Evolutionary conservation across 2,888 invertebrate genomes (phyloP).

Genomic region (Drosophila koepferae): DNA sequence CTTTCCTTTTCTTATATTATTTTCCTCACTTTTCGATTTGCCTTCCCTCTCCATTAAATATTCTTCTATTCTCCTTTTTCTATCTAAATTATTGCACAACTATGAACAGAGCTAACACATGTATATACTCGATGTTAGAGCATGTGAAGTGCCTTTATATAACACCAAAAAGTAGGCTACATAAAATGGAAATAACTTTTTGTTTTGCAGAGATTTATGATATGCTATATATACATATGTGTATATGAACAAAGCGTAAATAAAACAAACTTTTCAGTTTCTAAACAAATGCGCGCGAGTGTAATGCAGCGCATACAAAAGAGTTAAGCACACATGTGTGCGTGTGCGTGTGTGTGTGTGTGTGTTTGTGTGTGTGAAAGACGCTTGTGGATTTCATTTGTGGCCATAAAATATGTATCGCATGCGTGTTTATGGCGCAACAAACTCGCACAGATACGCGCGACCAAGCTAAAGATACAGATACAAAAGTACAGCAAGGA

Average conservation of each 20-base stretch:
- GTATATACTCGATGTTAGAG: neutral
- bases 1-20: too few species aligned
- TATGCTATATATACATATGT: neutral
- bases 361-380: constrained; percentile 24
- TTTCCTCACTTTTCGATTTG: too few species aligned
- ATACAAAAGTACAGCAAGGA: constrained; percentile 19
- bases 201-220: constrained; percentile 15
- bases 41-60: too few species aligned
- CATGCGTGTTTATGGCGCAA: constrained; percentile 70
- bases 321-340: constrained; percentile 5
- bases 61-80: too few species aligned
- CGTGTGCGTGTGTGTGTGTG: constrained; percentile 12
- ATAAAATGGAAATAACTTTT: constrained; percentile 17
- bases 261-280: constrained; percentile 14
- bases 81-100: neutral
- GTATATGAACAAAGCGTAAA: constrained; percentile 9
- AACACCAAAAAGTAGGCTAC: constrained; percentile 36
- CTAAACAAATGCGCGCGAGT: constrained; percentile 19
- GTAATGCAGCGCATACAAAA: constrained; percentile 10
- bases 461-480: constrained; percentile 27
- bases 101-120: neutral
- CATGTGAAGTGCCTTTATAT: neutral
- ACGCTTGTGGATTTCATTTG: constrained; percentile 49
- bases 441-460: constrained; percentile 23
- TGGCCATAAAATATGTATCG: constrained; percentile 70